Conservation (phyloP, 2,888 invertebrate species). For the Temnothorax rugatulus region DNA sequence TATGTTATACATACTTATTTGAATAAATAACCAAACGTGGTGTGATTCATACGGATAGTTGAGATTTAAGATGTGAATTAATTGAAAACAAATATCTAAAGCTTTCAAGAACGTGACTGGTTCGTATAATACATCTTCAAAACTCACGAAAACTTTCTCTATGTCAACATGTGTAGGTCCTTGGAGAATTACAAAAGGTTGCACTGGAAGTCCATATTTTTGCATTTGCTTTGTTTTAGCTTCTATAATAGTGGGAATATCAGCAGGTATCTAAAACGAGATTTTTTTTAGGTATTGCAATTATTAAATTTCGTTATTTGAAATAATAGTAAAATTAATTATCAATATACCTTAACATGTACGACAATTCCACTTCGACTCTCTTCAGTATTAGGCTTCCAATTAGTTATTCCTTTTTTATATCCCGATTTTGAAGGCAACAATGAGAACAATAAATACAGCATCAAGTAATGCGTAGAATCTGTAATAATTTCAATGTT, state of each 20-base stretch:
- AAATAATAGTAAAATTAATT: no score
- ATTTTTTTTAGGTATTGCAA: no score
- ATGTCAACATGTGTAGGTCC: not conserved
- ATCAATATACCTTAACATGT: no score
- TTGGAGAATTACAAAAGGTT: not conserved
- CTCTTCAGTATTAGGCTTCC: no score
- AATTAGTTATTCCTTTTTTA: no score
- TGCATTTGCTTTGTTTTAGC: not conserved
- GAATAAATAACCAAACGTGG: no score
- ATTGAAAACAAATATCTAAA: constrained; percentile 7
- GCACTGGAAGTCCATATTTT: not conserved
- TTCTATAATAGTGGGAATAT: not conserved
- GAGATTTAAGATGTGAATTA: not conserved
- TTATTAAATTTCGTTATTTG: no score
- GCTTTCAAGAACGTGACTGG: not conserved
- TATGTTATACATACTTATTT: not conserved
- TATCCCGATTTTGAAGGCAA: no score
- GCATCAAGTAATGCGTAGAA: no score
- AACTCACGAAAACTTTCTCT: not conserved
- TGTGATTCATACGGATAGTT: not conserved
- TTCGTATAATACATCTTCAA: not conserved
- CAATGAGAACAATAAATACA: no score
- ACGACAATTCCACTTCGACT: no score
- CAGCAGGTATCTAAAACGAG: not conserved
- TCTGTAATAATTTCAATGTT: no score